Evolutionary conservation across 2,888 invertebrate species (phyloP).

Genomic region (Ectropis crepuscularia): DNA sequence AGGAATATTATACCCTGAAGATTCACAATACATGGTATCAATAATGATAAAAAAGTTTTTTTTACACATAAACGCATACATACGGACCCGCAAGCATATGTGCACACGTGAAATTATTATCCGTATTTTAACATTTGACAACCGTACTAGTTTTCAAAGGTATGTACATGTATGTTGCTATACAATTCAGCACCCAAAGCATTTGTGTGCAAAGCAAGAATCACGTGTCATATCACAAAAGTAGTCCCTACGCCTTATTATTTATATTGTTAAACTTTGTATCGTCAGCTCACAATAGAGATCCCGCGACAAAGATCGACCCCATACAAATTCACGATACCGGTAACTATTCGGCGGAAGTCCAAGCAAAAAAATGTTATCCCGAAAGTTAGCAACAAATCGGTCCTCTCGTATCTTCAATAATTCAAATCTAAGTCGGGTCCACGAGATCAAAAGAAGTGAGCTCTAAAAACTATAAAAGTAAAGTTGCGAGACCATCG

Average conservation of each 20-base stretch:
- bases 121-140: no score
- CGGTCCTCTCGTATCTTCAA: constrained; percentile 37
- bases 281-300: not conserved
- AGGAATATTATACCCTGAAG: no score
- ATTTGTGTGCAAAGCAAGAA: not conserved
- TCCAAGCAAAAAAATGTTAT: constrained; percentile 30
- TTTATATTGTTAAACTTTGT: not conserved
- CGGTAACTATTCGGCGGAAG: constrained; percentile 1
- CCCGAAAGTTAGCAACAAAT: constrained; percentile 29
- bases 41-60: no score
- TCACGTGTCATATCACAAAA: constrained; percentile 3
- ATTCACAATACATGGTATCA: no score
- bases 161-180: not conserved
- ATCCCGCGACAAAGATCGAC: not conserved
- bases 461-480: constrained; percentile 54
- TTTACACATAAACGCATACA: no score
- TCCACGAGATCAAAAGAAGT: constrained; percentile 45
- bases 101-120: no score
- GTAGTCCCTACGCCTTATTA: not conserved
- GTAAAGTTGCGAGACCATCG: constrained; percentile 47
- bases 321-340: constrained; percentile 11
- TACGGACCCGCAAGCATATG: no score
- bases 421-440: constrained; percentile 43
- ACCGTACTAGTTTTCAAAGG: no score
- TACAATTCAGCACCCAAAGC: not conserved